These are phyloP conservation scores for Sitta carolinensis DNA, from an alignment of 2,797 vertebrate genomes.

Conservation along the genomic window DNA sequence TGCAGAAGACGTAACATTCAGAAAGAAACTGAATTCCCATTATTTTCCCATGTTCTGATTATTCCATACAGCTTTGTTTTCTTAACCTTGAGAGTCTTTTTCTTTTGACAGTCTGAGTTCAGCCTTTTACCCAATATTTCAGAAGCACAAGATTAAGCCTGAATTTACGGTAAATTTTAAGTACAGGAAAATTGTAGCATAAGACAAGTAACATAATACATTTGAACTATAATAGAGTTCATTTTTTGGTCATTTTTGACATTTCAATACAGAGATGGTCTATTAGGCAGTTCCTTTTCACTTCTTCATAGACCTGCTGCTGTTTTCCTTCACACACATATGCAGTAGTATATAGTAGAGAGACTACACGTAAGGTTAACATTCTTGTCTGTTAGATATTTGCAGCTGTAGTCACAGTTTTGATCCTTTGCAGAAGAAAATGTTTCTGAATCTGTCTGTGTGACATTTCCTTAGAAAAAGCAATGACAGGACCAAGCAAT, in stretches of 20 bases:
- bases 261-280: not conserved
- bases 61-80: not conserved
- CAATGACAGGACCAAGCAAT: not conserved
- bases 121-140: not conserved
- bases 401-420: not conserved
- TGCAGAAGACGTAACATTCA: not conserved
- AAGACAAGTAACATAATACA: not conserved
- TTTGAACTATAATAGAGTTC: not conserved
- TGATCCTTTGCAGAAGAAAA: not conserved
- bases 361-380: not conserved
- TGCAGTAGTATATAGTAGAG: not conserved
- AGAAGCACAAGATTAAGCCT: not conserved
- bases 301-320: not conserved
- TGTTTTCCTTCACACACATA: not conserved
- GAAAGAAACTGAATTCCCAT: not conserved
- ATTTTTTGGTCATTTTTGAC: not conserved
- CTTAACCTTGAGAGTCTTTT: not conserved
- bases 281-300: not conserved
- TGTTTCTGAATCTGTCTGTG: not conserved
- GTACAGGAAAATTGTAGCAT: not conserved
- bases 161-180: not conserved
- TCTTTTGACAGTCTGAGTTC: not conserved
- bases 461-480: not conserved
- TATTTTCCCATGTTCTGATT: not conserved
- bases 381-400: not conserved